Percentiles rank a stretch among this genome's conserved stretches.
Evolutionary conservation across 2,888 invertebrate genomes (phyloP).

Genomic region (Pollenia angustigena): DNA sequence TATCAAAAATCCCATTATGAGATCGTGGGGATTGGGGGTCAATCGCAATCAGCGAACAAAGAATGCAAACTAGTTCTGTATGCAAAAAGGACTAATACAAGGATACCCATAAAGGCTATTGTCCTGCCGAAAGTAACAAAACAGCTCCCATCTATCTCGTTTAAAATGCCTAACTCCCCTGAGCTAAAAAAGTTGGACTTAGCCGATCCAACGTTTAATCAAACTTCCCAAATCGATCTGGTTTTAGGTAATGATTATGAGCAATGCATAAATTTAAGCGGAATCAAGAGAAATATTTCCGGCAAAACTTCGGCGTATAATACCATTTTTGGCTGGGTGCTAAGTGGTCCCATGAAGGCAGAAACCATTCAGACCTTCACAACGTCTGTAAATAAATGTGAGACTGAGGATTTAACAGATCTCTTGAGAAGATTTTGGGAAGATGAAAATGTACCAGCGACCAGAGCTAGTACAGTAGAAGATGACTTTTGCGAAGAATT

Average conservation of each 20-base stretch:
- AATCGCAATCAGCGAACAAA: not conserved
- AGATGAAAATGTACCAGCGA: not conserved
- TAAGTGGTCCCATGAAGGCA: not conserved
- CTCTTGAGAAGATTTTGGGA: not conserved
- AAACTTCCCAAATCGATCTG: not conserved
- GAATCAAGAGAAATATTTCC: conserved; percentile 4
- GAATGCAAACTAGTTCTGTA: not conserved
- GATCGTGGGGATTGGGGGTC: not conserved
- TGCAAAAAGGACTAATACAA: not conserved
- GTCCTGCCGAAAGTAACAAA: not conserved
- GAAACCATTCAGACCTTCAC: not conserved
- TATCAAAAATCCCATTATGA: not conserved
- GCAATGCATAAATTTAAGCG: not conserved
- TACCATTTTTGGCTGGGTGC: conserved; percentile 7
- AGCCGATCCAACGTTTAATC: not conserved
- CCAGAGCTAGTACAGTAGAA: not conserved
- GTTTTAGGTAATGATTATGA: conserved; percentile 8
- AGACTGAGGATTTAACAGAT: not conserved
- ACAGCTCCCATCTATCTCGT: not conserved
- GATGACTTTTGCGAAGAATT: not conserved
- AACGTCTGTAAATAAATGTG: not conserved
- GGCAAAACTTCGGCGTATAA: not conserved
- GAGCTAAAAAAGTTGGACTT: conserved; percentile 1
- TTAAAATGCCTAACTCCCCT: not conserved
- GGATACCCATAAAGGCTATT: not conserved